Evolutionary conservation across 2,888 invertebrate species (phyloP), one percentile per base, ranked within the genome.

Genomic region (Craniophora ligustri): DNA sequence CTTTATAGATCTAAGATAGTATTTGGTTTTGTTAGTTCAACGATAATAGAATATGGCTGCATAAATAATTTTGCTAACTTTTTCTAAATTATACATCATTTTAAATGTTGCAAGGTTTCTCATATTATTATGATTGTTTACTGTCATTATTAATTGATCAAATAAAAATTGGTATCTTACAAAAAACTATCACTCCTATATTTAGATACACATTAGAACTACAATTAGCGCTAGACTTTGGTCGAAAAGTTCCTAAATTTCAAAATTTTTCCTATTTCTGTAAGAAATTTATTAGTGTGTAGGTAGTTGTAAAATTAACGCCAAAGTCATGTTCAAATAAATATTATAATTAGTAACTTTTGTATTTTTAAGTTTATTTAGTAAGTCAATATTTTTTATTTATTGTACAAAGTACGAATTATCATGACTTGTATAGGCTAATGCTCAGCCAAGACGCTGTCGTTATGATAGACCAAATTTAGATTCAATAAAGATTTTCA

Each of bases 391-490:
- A 76, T 66, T 75, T 76, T n/a, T 80, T 82, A 88, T 89, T 90
- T 90, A 89, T 91, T 89, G 87, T 90, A 89, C 89, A 81, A 86
- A 89, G 86, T 88, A 88, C 84, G 75, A 74, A 76, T 54, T 57
- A 44, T 66, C 32, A 53, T 57, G 55, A 46, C 67, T 59, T 62
- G 55, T 44, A 3, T 32, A 34, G 18, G 21, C 31, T 19, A 40
- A 26, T 40, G 38, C 30, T 42, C 40, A 26, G 57, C 36, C 49
- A 44, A 53, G 51, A 61, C 55, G 44, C 66, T 74, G 67, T 75
- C 68, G 75, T 71, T 65, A 51, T 72, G 67, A 58, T 60, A 69
- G 30, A 66, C 68, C 55, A 63, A 72, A 69, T 73, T 62, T 76
- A 75, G 64, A 47, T 73, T 74, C 44, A 81, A 81, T 84, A 81